Evolutionary conservation across 1,140 invertebrate species (phyloP).

Genomic region (Drosophila repletoides): DNA sequence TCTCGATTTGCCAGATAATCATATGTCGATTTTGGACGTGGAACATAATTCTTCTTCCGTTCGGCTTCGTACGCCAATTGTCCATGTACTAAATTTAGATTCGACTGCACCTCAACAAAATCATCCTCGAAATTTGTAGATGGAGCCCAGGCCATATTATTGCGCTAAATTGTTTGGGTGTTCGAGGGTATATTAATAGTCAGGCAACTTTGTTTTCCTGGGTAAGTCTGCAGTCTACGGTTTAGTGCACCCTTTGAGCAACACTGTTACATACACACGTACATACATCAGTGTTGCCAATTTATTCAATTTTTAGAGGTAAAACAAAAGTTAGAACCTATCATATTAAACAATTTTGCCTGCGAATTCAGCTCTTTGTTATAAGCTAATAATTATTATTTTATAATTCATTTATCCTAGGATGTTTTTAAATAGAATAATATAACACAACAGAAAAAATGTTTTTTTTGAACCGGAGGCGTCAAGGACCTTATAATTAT

Average conservation of each 20-base stretch:
- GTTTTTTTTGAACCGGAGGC: too few species aligned
- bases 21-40: constrained; percentile 47
- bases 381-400: too few species aligned
- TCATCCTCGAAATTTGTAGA: constrained; percentile 67
- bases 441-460: too few species aligned
- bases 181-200: constrained; percentile 18
- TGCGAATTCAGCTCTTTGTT: too few species aligned
- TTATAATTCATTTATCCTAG: too few species aligned
- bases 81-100: constrained; percentile 51
- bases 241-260: neutral
- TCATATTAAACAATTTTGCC: too few species aligned
- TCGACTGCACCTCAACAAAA: constrained; percentile 53
- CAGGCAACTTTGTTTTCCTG: neutral
- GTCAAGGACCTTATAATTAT: too few species aligned
- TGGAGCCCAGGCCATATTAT: constrained; percentile 68
- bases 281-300: too few species aligned
- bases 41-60: constrained; percentile 11
- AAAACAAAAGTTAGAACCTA: too few species aligned
- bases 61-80: constrained; percentile 42
- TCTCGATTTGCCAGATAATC: constrained; percentile 22
- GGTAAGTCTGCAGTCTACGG: constrained; percentile 1
- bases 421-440: too few species aligned
- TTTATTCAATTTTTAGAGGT: too few species aligned
- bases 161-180: constrained; percentile 18
- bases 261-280: constrained; percentile 21